phyloP scores from a whole-genome alignment of 53 echinoderm and acorn worm species.

The Henricia sp. region DNA sequence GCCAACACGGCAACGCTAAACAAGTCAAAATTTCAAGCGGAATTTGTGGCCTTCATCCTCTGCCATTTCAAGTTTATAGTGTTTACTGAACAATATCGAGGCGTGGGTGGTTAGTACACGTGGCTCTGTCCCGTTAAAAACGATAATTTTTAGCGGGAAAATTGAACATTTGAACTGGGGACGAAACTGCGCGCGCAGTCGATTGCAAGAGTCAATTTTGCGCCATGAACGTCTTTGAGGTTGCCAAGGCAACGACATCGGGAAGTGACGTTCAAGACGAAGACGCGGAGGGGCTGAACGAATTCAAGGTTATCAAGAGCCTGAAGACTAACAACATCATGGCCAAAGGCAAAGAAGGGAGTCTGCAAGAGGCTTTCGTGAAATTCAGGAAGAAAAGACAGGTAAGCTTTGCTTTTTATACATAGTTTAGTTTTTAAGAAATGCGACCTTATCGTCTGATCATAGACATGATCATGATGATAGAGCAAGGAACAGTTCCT shows the following conservation, averaged over 20 bases:
- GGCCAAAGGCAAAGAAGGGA: no score
- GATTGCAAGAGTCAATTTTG: not conserved
- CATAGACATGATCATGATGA: no score
- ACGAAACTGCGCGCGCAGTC: not conserved
- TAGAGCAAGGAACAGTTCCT: no score
- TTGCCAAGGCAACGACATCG: not conserved
- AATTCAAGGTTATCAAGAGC: no score
- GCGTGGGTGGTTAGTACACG: constrained; percentile 20
- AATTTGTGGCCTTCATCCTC: not conserved
- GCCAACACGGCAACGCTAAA: not conserved
- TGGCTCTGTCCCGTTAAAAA: constrained; percentile 2
- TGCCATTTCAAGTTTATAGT: constrained; percentile 12
- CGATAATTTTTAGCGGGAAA: constrained; percentile 14
- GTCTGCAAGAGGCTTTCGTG: constrained; percentile 61
- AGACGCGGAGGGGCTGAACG: no score
- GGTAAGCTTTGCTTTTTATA: no score
- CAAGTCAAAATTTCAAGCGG: not conserved
- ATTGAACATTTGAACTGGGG: not conserved
- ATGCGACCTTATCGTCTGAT: no score
- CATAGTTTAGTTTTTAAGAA: no score
- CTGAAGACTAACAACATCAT: no score
- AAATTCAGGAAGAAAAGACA: constrained; percentile 62
- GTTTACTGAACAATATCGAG: constrained; percentile 19
- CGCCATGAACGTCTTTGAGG: constrained; percentile 6
- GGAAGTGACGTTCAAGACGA: no score